Evolutionary conservation across 2,113 vertebrate genomes (phyloP), one percentile per base, ranked within the genome.

Genomic region (Pteropus alecto): DNA sequence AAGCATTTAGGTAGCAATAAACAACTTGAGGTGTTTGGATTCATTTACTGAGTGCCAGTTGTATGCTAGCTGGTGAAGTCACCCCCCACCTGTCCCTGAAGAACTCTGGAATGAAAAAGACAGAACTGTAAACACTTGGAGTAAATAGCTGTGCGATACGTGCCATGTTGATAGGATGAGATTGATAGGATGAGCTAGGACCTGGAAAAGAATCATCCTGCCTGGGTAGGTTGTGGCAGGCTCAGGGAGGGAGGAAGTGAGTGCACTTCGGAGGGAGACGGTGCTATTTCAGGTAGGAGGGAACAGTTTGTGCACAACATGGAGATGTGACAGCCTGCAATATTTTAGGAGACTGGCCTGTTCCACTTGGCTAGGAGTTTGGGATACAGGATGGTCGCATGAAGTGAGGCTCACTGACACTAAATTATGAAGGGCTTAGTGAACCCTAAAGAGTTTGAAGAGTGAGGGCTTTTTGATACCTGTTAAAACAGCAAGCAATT

Each of bases 231-330:
- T 46, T 24, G 5, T 24, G 56, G n/a, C 46, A 41, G 41, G 41
- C n/a, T 0, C 10, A 5, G 0, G 1, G 21, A 54, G 2, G n/a
- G 56, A 48, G 5, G 30, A 46, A 13, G 58, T 24, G 38, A 22
- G 1, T 13, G n/a, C 16, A 24, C 85, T 48, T 7, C 8, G 28
- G 14, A 46, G 30, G 63, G 28, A 60, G 43, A 13, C 0, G 0
- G 41, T 77, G 24, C 70, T 85, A 4, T 82, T 86, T 22, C 51
- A 28, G 60, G 60, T 61, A n/a, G 21, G 76, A 88, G 67, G 71
- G 78, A 89, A 35, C 9, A 56, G 30, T 82, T 38, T 90, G 24
- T 74, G 38, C 4, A 0, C 65, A 58, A 16, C 9, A 19, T n/a
- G 8, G 63, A 60, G 68, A 83, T 26, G 41, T 73, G 41, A 61